Evolutionary conservation across 2,797 vertebrate genomes (phyloP), one percentile per base, ranked within the genome.

Genomic region (Pseudocheirus occidentalis): DNA sequence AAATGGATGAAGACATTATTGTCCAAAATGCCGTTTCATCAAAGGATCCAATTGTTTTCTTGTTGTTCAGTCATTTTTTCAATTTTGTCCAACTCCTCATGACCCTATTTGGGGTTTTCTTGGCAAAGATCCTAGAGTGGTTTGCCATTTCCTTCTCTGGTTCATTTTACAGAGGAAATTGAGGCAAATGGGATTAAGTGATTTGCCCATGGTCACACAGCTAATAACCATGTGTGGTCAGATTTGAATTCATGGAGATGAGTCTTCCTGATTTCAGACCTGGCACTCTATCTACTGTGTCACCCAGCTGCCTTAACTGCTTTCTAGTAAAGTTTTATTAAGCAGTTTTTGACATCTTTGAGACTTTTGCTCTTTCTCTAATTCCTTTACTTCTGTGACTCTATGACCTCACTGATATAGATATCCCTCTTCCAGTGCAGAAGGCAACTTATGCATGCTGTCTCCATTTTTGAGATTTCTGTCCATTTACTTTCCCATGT

Each of bases 251-350:
- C 40, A 46, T 40, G 40, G 21, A 81, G 18, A 81, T 46, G 40
- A 81, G 40, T 24, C 73, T 81, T 46, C 40, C 73, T 81, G 7
- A 81, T 7, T 81, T 40, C 21, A 46, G 40, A 9, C 73, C 73
- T 24, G 24, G 40, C 2, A 24, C 18, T 81, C 73, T 81, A 27
- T 46, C 16, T 24, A 81, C 40, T 46, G 9, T 11, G 3, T 31
- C 9, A 27, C 21, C 73, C 46, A 46, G 9, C 21, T 24, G 91
- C 62, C 3, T 34, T 92, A 24, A 50, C 31, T 73, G 91, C 16
- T 89, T 95, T 93, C 58, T 16, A 89, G 66, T 21, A 57, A 93
- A 92, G 14, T 91, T 53, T 90, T 50, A 59, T 90, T 59, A 94
- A 94, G 87, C 7, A 92, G 92, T 92, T 40, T 91, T 31, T 57